phyloP scores from a whole-genome alignment of 2,797 vertebrate species.

The Hafferia zeledoni region DNA sequence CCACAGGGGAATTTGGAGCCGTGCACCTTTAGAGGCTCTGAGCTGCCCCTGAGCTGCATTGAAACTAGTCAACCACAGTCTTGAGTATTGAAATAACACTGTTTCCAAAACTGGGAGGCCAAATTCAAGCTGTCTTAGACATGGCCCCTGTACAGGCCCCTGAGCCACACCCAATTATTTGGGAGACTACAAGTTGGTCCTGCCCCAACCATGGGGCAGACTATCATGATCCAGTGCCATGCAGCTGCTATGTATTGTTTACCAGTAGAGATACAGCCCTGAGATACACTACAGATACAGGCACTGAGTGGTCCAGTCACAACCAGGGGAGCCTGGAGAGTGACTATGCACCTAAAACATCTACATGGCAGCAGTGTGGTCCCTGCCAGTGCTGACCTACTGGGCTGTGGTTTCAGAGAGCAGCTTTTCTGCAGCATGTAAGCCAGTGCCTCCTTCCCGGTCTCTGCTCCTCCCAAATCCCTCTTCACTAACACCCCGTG shows the following conservation, averaged over 20 bases:
- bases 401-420: background rate
- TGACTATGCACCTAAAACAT: background rate
- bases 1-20: fast-evolving
- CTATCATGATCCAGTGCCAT: fast-evolving
- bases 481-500: background rate
- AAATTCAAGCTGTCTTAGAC: background rate
- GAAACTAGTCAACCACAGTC: background rate
- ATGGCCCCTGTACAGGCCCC: background rate
- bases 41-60: fast-evolving
- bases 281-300: background rate
- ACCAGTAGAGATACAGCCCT: background rate
- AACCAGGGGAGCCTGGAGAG: background rate
- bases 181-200: background rate
- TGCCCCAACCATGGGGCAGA: background rate
- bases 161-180: background rate
- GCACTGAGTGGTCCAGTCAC: fast-evolving
- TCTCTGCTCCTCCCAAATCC: background rate
- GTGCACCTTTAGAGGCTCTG: fast-evolving
- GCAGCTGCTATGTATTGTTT: background rate
- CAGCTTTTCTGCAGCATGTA: background rate
- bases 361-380: background rate
- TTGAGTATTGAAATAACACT: background rate
- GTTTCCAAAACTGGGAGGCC: background rate
- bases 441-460: background rate
- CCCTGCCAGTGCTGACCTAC: background rate